Evolutionary conservation across 2,113 vertebrate species (phyloP).

Genomic region (Atherinomorus stipes): DNA sequence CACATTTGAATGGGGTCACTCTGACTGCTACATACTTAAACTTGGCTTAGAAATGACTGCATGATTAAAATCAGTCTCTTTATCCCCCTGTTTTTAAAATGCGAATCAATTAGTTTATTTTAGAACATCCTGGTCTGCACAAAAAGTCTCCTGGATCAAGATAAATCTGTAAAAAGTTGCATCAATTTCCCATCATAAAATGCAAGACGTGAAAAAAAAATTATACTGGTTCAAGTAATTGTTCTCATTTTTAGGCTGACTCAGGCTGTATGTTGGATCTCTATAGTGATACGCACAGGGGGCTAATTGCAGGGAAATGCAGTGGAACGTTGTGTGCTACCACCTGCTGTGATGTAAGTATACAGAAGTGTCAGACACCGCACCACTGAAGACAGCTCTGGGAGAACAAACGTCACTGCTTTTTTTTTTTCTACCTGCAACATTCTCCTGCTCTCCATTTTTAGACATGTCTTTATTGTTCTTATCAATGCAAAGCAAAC

Average conservation of each 20-base stretch:
- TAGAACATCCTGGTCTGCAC: not conserved
- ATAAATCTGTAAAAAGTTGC: not conserved
- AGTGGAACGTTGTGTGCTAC: conserved; percentile 30
- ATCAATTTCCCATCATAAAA: not conserved
- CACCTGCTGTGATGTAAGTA: conserved; percentile 46
- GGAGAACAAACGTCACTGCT: conserved; percentile 52
- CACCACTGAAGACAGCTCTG: conserved; percentile 25
- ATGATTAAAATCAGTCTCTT: conserved; percentile 22
- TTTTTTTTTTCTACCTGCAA: conserved; percentile 24
- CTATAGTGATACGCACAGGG: conserved; percentile 19
- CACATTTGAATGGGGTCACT: not conserved
- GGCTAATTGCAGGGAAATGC: conserved; percentile 60
- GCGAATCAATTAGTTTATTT: not conserved
- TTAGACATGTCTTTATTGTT: not conserved
- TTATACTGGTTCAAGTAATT: conserved; percentile 6
- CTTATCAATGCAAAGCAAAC: not conserved
- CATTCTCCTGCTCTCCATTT: conserved; percentile 4
- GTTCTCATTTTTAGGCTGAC: conserved; percentile 43
- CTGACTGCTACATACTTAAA: not conserved
- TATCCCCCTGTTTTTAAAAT: not conserved
- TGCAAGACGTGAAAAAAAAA: not conserved
- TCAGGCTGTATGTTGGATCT: conserved; percentile 25
- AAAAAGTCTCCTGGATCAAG: not conserved
- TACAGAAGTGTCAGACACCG: conserved; percentile 31
- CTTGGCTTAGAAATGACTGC: conserved; percentile 26